Evolutionary conservation across 2,888 invertebrate genomes (phyloP).

Genomic region (Sabellastarte sp.): DNA sequence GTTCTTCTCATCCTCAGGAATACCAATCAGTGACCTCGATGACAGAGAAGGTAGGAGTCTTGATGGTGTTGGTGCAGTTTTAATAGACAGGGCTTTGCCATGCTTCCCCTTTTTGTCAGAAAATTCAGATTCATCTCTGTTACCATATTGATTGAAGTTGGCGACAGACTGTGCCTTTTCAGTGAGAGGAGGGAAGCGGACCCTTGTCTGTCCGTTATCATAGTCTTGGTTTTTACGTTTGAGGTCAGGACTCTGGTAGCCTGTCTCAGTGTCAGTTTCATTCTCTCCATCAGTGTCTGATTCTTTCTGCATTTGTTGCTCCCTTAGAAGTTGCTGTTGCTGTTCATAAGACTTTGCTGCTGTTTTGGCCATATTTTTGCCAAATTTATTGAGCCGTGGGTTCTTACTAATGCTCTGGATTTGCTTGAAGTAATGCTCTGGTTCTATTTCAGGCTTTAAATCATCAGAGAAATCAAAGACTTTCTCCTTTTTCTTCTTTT

Average conservation of each 20-base stretch:
- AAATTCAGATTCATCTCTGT: background rate
- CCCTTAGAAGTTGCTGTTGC: background rate
- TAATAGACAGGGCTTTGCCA: background rate
- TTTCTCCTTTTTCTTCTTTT: slow-evolving; percentile 2
- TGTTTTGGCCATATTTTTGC: background rate
- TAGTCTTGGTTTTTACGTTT: background rate
- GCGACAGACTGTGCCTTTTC: background rate
- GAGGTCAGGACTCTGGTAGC: background rate
- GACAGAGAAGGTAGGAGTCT: background rate
- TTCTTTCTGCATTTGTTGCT: background rate
- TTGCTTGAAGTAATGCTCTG: slow-evolving; percentile 43
- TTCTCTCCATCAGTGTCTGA: background rate
- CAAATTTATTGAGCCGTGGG: slow-evolving; percentile 9
- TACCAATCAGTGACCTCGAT: background rate
- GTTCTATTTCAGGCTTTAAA: slow-evolving; percentile 27
- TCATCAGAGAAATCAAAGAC: slow-evolving; percentile 5
- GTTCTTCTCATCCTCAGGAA: background rate
- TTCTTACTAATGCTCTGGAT: slow-evolving; percentile 5
- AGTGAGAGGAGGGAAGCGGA: background rate
- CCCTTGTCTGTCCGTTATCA: background rate
- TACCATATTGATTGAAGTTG: background rate
- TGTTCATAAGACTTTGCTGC: background rate
- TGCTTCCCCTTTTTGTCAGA: background rate
- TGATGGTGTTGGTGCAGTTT: slow-evolving; percentile 3
- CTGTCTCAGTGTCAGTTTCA: background rate